Evolutionary conservation across 2,797 vertebrate genomes (phyloP), one percentile per base, ranked within the genome.

Genomic region (Cetoscarus ocellatus): DNA sequence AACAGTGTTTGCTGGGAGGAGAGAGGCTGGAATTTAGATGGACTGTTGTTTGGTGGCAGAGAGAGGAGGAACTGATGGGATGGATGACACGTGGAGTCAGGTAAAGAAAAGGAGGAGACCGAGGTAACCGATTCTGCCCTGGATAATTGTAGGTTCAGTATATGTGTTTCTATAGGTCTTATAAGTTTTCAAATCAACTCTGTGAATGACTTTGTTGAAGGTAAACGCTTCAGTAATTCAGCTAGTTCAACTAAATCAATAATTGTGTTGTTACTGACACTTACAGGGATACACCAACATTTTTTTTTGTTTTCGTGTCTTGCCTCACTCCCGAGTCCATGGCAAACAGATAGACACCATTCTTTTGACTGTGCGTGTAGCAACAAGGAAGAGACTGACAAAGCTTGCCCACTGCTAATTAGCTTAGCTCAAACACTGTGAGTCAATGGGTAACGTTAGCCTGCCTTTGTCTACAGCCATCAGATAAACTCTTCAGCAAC

Each of bases 1-100:
- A 93, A 92, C 90, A 89, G 84, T 88, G 89, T 91, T 92, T 86
- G 86, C 86, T 85, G 83, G 80, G 84, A 92, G 88, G 82, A 87
- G 80, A 79, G 82, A 47, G 73, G 72, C 53, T 64, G 73, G 85
- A 75, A 81, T 77, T 70, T 45, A 67, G 86, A 88, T 81, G 85
- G 82, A 85, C 86, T 82, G 82, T 47, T 85, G 86, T 86, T 83
- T 79, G 73, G 58, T 53, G 71, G 70, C 7, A 47, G 59, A 47
- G 66, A 57, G 68, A 67, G 63, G 52, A 68, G 61, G 73, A 49
- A 53, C 50, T 57, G 70, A 66, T 70, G 38, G 42, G 63, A 84
- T 65, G 60, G 86, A 76, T 72, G 74, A 48, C 45, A 76, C 9
- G 2, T 49, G 62, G 64, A 70, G 65, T 67, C 47, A 55, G 52